phyloP scores from a whole-genome alignment of 2,888 invertebrate genomes.

The Diloba caeruleocephala region DNA sequence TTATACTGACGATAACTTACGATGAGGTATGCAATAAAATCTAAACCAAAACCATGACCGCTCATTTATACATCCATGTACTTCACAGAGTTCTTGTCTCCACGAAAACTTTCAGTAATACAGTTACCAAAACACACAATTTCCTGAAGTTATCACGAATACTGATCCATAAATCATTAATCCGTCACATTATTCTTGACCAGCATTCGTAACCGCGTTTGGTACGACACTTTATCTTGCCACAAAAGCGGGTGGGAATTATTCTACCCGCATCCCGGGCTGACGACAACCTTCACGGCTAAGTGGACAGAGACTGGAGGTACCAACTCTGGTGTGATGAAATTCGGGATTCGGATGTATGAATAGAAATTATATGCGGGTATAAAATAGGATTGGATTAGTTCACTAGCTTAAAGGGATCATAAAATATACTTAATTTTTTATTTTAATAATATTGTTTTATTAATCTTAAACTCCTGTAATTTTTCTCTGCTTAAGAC shows the following conservation, averaged over 20 bases:
- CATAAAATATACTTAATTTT: no score
- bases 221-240: constrained; percentile 60
- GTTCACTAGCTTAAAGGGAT: no score
- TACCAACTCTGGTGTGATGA: constrained; percentile 36
- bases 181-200: constrained; percentile 57
- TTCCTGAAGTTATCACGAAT: constrained; percentile 33
- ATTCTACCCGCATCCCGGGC: constrained; percentile 69
- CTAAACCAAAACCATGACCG: no score
- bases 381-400: background rate
- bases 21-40: no score
- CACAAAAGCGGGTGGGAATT: constrained; percentile 63
- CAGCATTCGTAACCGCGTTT: constrained; percentile 50
- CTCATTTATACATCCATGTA: no score
- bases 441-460: no score
- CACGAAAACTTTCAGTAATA: background rate
- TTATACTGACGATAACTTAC: no score
- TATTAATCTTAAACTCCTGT: no score
- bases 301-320: constrained; percentile 57
- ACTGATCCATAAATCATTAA: constrained; percentile 51
- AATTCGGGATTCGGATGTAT: constrained; percentile 29
- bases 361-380: constrained; percentile 3
- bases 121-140: constrained; percentile 22
- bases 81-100: constrained; percentile 8
- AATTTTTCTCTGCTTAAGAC: no score
- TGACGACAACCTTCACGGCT: constrained; percentile 67